Base-by-base conservation (phyloP, 2,888 invertebrate species). In the Xestobium rufovillosum region DNA sequence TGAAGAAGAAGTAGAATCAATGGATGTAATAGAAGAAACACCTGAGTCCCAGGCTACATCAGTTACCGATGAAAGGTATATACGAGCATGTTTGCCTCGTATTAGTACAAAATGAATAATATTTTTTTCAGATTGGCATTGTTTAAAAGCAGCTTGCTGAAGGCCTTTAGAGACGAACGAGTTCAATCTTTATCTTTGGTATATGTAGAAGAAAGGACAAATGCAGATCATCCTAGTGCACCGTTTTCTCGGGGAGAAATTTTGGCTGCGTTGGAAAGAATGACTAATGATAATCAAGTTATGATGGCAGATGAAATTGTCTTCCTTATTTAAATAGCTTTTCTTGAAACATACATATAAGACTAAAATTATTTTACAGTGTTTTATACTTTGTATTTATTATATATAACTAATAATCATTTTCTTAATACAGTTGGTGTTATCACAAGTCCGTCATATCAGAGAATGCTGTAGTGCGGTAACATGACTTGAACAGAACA, bases 231-330 rank as follows among this genome's bases (percentile, higher is more conserved):
- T 50, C 56, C 67, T 0, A 67, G 71, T 39, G 69, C 74, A 34
- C 65, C 70, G 1, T 89, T 83, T 60, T 68, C 71, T 0, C 57
- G 70, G 2, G 73, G 65, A 1, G 95, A 96, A 69, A 70, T 94
- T 3, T 66, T 71, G 27, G 80, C 84, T 0, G 94, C 92, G 2
- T 69, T 96, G 8, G 70, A 76, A 8, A 72, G 72, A 42, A 91
- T 96, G 92, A 82, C 83, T 3, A 81, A 83, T 23, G 89, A 85
- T 47, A 95, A 94, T 68, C 88, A 90, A 61, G 77, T 95, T 41
- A 94, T 96, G 94, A 70, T 88, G 51, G 79, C 87, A 0, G 89
- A 90, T 57, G 83, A 78, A 45, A 81, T 85, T 45, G 76, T 91
- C 16, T 86, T 88, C 66, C 71, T 88, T 32, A 87, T 91, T 59